Base-by-base conservation (phyloP, 2,888 invertebrate species). In the Tetropium fuscum region DNA sequence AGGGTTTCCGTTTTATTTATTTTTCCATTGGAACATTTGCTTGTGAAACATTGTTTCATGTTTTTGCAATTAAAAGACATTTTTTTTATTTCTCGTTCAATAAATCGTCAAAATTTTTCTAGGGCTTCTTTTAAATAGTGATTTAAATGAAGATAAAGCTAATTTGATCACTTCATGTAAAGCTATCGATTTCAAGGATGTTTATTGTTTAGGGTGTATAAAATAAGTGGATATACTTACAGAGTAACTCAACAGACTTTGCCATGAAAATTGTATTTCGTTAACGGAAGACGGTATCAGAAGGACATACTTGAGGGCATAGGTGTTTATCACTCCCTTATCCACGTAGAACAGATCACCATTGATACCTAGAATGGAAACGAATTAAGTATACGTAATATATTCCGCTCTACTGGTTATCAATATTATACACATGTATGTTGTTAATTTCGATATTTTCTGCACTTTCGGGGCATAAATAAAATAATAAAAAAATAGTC, bases 231-330 rank as follows among this genome's bases (percentile, higher is more conserved):
- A 7, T 60, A n/a, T n/a, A 69, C 69, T 71, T 68, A 74, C 74
- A 55, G 73, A 66, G 83, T 89, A 86, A 65, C 90, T 90, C 36
- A 90, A 87, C 63, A 94, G 87, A 79, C 93, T 94, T 81, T 95
- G 93, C 97, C 97, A 97, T 18, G 94, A 94, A 83, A 97, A 96
- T 78, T 92, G 91, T 49, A 97, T 87, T 76, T 92, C 90, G 72
- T 90, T 90, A 70, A 95, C 90, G 74, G 92, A 90, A 3, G 93
- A 90, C 15, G 93, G 93, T 66, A 97, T 92, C 0, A 94, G 93
- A 34, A 97, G 91, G 69, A 91, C 89, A 82, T 95, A 97, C 81
- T 92, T 91, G 68, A 96, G 85, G 22, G 97, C 96, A 80, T 96
- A 95, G 80, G 91, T 90, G 84, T 97, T 96, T 80, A 95, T 89